Conservation (phyloP, 2,797 vertebrate genomes). For the Carcharodon carcharias region DNA sequence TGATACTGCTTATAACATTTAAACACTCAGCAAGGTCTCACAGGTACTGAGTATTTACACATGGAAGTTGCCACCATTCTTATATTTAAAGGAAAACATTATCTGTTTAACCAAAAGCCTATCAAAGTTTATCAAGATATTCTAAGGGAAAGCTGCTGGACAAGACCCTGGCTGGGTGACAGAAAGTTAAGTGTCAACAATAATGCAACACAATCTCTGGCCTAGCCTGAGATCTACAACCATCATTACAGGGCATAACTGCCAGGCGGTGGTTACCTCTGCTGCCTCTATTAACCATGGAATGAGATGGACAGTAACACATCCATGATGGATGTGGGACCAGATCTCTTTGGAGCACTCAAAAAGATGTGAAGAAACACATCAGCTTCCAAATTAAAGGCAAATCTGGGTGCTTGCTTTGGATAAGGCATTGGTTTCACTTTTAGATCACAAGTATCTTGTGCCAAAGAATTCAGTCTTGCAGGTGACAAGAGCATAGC, state of each 20-base stretch:
- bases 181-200: not conserved
- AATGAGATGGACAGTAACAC: not conserved
- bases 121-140: too few relatives aligned
- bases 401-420: not conserved
- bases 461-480: not conserved
- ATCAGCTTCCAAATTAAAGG: not conserved
- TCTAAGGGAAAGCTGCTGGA: not conserved
- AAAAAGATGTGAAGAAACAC: not conserved
- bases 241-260: not conserved
- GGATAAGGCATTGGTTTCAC: not conserved
- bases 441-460: not conserved
- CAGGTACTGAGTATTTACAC: too few relatives aligned
- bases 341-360: not conserved
- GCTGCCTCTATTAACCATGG: not conserved
- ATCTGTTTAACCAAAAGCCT: too few relatives aligned
- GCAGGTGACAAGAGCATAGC: not conserved
- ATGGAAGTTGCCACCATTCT: too few relatives aligned
- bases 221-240: not conserved
- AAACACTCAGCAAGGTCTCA: too few relatives aligned
- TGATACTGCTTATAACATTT: too few relatives aligned
- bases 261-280: not conserved
- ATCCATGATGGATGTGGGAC: not conserved
- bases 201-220: too few relatives aligned
- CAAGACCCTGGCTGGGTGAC: not conserved
- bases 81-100: too few relatives aligned